A percentile compares a stretch with the other conserved stretches of the same genome.
These are phyloP conservation scores for Pandemis corylana DNA, from an alignment of 2,888 invertebrate species.

Conservation along the genomic window DNA sequence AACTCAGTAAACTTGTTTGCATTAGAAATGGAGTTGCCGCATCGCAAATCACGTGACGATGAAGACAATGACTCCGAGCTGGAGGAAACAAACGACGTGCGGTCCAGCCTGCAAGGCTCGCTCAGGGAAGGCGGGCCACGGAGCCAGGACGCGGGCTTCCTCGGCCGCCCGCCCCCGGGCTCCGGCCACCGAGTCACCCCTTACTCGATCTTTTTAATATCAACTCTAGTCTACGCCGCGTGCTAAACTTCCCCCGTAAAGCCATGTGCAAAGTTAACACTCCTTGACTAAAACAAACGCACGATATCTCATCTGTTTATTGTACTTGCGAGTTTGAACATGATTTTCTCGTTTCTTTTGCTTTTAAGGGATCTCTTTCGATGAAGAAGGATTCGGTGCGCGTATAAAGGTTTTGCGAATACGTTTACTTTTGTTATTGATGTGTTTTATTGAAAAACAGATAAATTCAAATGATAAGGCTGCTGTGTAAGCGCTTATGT, in stretches of 20 bases:
- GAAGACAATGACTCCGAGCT: constrained; percentile 70
- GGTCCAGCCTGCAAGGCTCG: constrained; percentile 88
- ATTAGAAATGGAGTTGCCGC: constrained; percentile 87
- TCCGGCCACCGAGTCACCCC: constrained; percentile 56
- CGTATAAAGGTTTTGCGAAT: constrained; percentile 14
- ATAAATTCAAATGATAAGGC: background rate
- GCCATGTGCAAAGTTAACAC: constrained; percentile 65
- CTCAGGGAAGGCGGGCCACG: constrained; percentile 85
- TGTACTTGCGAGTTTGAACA: constrained; percentile 57
- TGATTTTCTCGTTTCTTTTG: constrained; percentile 50
- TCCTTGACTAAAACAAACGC: constrained; percentile 47
- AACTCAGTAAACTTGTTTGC: background rate
- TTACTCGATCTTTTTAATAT: constrained; percentile 71
- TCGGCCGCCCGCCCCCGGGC: constrained; percentile 65
- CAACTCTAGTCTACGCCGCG: constrained; percentile 64
- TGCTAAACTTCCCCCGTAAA: constrained; percentile 72
- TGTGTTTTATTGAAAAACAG: background rate
- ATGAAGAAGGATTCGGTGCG: constrained; percentile 19
- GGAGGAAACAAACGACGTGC: constrained; percentile 82
- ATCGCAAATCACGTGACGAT: constrained; percentile 80
- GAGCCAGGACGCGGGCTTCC: constrained; percentile 75
- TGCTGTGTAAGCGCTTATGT: background rate
- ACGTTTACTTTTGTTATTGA: background rate
- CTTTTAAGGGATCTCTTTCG: constrained; percentile 33
- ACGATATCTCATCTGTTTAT: constrained; percentile 54